Evolutionary conservation across 2,797 vertebrate genomes (phyloP).

Genomic region (Lacerta bilineata): DNA sequence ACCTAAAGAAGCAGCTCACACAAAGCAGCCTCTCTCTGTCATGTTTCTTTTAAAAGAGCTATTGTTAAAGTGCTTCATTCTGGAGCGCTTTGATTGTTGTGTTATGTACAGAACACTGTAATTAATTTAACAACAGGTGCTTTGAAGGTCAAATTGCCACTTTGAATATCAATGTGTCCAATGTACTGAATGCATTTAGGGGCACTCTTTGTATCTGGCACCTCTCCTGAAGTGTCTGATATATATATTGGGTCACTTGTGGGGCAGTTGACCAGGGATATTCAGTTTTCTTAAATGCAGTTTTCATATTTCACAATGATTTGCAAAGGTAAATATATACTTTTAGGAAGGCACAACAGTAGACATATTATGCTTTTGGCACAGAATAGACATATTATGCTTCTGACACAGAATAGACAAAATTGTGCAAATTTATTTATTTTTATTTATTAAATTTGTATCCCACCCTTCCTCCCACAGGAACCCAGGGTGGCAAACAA

Average conservation of each 20-base stretch:
- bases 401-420: not conserved
- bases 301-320: not conserved
- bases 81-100: constrained; percentile 67
- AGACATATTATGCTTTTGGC: not conserved
- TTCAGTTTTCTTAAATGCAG: not conserved
- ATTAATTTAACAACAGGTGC: constrained; percentile 72
- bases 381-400: too few species aligned
- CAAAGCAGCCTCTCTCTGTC: constrained; percentile 53
- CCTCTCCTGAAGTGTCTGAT: constrained; percentile 42
- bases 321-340: not conserved
- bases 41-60: constrained; percentile 56
- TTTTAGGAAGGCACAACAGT: not conserved
- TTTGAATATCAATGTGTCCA: constrained; percentile 53
- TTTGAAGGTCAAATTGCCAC: constrained; percentile 72
- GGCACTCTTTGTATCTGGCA: not conserved
- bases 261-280: constrained; percentile 23
- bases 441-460: too few species aligned
- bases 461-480: too few species aligned
- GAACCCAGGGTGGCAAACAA: too few species aligned
- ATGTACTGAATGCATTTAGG: constrained; percentile 5
- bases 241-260: constrained; percentile 21
- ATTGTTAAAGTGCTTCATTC: constrained; percentile 64
- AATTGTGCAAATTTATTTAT: not conserved
- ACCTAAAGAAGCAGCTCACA: constrained; percentile 50
- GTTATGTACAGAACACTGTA: constrained; percentile 64